Conservation (phyloP, 2,797 vertebrate species). For the Anas bahamensis region DNA sequence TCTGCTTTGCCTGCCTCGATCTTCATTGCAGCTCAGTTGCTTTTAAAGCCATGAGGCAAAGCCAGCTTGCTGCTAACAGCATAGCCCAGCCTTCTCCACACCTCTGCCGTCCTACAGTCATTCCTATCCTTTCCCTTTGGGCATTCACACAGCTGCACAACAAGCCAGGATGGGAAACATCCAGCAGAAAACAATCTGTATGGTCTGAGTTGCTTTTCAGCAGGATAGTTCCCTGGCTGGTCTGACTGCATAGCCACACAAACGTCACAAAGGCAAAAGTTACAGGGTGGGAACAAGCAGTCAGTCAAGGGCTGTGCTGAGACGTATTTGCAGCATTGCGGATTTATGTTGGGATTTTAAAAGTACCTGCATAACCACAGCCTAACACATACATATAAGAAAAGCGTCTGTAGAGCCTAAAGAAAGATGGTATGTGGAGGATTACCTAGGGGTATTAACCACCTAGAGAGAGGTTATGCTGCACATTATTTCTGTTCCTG, state of each 20-base stretch:
- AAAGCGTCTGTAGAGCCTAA: not conserved
- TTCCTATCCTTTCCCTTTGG: not conserved
- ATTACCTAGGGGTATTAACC: not conserved
- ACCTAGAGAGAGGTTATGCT: not conserved
- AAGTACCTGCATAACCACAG: not conserved
- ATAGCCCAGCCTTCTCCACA: not conserved
- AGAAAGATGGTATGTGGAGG: not conserved
- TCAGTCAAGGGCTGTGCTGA: not conserved
- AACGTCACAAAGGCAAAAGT: not conserved
- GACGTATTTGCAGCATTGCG: not conserved
- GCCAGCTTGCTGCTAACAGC: rapidly evolving
- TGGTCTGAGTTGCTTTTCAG: not conserved
- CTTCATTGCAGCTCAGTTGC: not conserved
- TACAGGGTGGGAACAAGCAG: not conserved
- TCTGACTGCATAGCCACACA: not conserved
- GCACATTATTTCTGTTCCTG: not conserved
- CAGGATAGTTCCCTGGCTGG: not conserved
- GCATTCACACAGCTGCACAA: not conserved
- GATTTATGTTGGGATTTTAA: not conserved
- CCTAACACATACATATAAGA: not conserved
- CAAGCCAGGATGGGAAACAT: not conserved
- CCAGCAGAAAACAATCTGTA: not conserved
- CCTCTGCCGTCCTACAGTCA: not conserved
- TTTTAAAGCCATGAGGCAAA: not conserved
- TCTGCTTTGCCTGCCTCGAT: rapidly evolving